Conservation (phyloP, 1,140 invertebrate genomes). For the Pseudobourletiella spinata region DNA sequence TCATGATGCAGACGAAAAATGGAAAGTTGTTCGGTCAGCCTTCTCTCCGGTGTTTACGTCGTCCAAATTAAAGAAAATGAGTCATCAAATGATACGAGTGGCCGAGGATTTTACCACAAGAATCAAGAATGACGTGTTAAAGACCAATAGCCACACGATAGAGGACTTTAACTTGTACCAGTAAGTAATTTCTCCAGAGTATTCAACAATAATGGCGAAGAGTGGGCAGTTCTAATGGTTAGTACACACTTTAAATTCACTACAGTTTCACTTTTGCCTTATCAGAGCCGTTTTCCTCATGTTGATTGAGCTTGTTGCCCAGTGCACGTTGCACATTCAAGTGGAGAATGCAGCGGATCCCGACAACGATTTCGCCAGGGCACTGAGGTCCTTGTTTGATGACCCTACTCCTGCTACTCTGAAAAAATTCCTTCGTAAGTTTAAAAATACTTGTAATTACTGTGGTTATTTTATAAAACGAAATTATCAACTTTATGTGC, state of each 20-base stretch:
- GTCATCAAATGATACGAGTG: not conserved
- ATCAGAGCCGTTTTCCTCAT: conserved; percentile 3
- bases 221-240: not conserved
- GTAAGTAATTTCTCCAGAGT: no score
- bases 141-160: conserved; percentile 1
- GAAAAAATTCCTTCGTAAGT: no score
- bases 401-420: no score
- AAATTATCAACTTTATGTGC: no score
- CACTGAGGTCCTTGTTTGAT: conserved; percentile 12
- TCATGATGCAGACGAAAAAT: conserved; percentile 42
- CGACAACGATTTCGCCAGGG: conserved; percentile 21
- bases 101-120: no score
- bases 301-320: conserved; percentile 19
- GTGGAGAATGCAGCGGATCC: conserved; percentile 15
- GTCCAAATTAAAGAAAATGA: conserved; percentile 21
- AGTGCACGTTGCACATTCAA: conserved; percentile 20
- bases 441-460: no score
- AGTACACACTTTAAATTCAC: not conserved
- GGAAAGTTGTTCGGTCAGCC: conserved; percentile 18
- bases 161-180: not conserved
- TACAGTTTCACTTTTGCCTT: not conserved
- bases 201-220: no score
- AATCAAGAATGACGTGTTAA: no score
- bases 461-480: no score
- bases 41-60: conserved; percentile 16